A percentile compares a stretch with the other conserved stretches of the same genome.
These are phyloP conservation scores for Alcis repandata DNA, from an alignment of 2,888 invertebrate species.

Conservation along the genomic window DNA sequence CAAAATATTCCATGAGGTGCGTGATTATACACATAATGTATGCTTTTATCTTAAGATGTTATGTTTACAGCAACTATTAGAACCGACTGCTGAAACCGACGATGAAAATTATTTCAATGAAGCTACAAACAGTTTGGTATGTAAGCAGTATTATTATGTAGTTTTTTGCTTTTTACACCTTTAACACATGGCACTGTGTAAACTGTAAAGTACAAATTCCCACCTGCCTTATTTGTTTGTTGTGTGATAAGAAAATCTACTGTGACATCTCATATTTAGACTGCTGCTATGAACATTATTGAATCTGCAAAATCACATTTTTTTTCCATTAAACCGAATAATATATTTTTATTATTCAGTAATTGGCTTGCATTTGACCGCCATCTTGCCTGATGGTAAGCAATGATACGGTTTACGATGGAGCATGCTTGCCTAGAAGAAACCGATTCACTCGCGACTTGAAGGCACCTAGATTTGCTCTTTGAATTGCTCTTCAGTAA, in stretches of 20 bases:
- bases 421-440: too few species aligned
- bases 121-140: constrained; percentile 88
- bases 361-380: too few species aligned
- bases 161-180: constrained; percentile 1
- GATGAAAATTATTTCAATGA: constrained; percentile 93
- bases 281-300: too few species aligned
- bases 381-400: too few species aligned
- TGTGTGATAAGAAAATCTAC: neutral
- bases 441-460: too few species aligned
- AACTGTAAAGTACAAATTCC: neutral
- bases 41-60: constrained; percentile 11
- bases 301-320: too few species aligned
- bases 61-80: constrained; percentile 82
- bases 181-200: constrained; percentile 6
- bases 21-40: neutral
- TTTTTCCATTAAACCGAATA: too few species aligned
- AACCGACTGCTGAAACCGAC: constrained; percentile 91
- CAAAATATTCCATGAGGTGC: neutral
- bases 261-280: neutral
- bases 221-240: neutral
- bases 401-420: too few species aligned
- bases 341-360: too few species aligned
- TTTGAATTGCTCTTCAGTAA: too few species aligned
- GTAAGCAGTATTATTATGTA: constrained; percentile 42
- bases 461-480: too few species aligned